Evolutionary conservation across 2,888 invertebrate genomes (phyloP).

Genomic region (Ormyrus labotus): DNA sequence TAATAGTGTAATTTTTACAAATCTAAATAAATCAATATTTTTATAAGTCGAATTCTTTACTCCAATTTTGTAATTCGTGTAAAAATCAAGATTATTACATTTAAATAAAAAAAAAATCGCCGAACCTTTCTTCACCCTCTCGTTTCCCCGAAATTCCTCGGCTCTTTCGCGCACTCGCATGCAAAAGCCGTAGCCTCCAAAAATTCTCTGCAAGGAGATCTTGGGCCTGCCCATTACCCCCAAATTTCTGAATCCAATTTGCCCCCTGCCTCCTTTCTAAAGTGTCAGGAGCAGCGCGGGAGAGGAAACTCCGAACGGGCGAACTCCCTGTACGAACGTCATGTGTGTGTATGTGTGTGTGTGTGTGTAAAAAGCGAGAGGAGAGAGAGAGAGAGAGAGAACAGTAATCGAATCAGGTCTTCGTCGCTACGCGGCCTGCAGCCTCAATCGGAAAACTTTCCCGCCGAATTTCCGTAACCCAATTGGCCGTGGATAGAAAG

Average conservation of each 20-base stretch:
- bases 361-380: not conserved
- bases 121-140: too few species aligned
- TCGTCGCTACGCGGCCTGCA: conserved; percentile 35
- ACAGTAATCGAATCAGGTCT: conserved; percentile 52
- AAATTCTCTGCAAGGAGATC: not conserved
- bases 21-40: too few species aligned
- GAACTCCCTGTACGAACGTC: not conserved
- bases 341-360: too few species aligned
- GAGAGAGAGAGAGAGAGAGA: not conserved
- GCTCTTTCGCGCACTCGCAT: too few species aligned
- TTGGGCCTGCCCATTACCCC: conserved; percentile 3
- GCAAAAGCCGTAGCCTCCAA: not conserved
- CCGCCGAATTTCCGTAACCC: conserved; percentile 55
- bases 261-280: not conserved
- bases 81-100: too few species aligned
- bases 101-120: too few species aligned
- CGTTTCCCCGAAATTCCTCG: too few species aligned
- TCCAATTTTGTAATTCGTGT: too few species aligned
- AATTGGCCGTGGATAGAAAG: conserved; percentile 41
- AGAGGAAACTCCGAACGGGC: not conserved
- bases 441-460: conserved; percentile 50
- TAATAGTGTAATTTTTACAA: too few species aligned
- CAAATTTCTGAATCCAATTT: conserved; percentile 28
- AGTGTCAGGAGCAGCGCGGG: conserved; percentile 27
- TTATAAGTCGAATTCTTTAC: too few species aligned